Base-by-base conservation (phyloP, 2,888 invertebrate genomes). In the Sisyra terminalis region DNA sequence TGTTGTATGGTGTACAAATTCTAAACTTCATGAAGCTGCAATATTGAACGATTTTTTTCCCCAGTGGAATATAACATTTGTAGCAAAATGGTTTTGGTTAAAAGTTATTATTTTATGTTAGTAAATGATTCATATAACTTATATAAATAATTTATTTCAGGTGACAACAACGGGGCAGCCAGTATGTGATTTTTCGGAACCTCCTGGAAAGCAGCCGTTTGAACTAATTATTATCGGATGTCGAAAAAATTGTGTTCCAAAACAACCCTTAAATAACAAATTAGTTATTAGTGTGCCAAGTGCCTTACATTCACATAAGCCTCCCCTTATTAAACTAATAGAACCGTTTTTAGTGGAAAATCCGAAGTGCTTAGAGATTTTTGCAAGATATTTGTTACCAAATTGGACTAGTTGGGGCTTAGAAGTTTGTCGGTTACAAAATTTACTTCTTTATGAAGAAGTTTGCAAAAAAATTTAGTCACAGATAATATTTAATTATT, bases 231-330 rank as follows among this genome's bases (percentile, higher is more conserved):
- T 84, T 41, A 63, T 87, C 53, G 82, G 74, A 8, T 56, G 58
- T 11, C 59, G 51, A 48, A 49, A 46, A 43, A 46, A 44, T 2
- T 49, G 56, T 1, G 46, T 46, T 6, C 42, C 48, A 3, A 35
- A 18, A 18, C 44, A 47, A 3, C 49, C 70, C 49, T 59, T 67
- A 2, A 58, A 69, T 47, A 60, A 69, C 4, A 73, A 73, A 55
- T 54, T 88, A 36, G 57, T 94, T 43, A 61, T 86, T 13, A 90
- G 90, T 59, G 69, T 90, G 15, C 94, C 96, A 0, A 92, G 92
- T 64, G 80, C 85, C 11, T 69, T 94, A 45, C 94, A 96, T 63
- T 96, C 96, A 0, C 90, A 93, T 58, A 97, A 97, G 63, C 94
- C 94, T 32, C 92, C 93, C 1, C 62, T 96, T 43, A 54, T 70